Evolutionary conservation across 2,797 vertebrate species (phyloP), one percentile per base, ranked within the genome.

Genomic region (Caiman crocodilus): DNA sequence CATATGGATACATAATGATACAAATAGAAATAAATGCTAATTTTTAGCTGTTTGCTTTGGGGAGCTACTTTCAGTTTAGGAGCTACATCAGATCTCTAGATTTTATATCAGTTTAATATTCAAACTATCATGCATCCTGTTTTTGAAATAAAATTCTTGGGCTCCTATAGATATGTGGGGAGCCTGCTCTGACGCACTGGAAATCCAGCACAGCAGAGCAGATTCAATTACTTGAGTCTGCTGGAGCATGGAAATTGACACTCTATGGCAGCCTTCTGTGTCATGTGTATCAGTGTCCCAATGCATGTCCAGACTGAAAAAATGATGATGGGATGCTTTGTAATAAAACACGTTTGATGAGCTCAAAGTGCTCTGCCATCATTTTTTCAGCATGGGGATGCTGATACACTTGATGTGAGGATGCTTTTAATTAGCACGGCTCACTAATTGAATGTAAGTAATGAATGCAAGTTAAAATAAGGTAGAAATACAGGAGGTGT

Each of bases 381-480:
- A 50, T 50, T 50, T 50, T 50, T 50, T 50, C 42, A 50, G 42
- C 42, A 50, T 50, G 42, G 42, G 42, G 42, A 50, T 50, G 42
- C 10, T 50, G 42, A 50, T 50, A 50, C 42, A 50, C 42, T 50
- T 50, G 42, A 50, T 50, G 42, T 50, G 42, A 50, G 42, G 42
- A 50, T 50, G 42, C 42, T 50, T 50, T 50, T 50, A 50, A 50
- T 50, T 50, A 50, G 42, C 42, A 50, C 9, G 42, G 42, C 42
- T 50, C 42, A 50, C 42, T 50, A 92, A 84, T 88, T 50, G 92
- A 82, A 60, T 85, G 4, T 14, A 83, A 79, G 56, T 25, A 69
- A 83, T 63, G 28, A 30, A 86, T 90, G 30, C 18, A 88, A 75
- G 87, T 79, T 25, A 50, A 79, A 90, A 81, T 56, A 88, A 76